These are phyloP conservation scores for Pituophis catenifer DNA, from an alignment of 2,113 vertebrate species.

Conservation along the genomic window DNA sequence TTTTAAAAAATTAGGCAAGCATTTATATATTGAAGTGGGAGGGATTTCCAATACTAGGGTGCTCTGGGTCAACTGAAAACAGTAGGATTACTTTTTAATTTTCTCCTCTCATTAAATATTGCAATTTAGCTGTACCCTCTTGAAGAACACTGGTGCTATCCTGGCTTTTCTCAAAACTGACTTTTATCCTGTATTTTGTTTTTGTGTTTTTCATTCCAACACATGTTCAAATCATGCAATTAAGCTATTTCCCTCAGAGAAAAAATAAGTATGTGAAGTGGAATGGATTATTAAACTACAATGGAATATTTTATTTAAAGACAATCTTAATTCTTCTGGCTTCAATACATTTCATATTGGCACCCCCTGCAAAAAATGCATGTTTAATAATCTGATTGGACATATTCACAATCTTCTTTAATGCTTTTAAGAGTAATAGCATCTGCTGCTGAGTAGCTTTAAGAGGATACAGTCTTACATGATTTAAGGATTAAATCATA, in stretches of 20 bases:
- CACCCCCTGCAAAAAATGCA: not conserved
- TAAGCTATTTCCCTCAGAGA: not conserved
- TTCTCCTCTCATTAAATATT: not conserved
- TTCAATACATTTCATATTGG: not conserved
- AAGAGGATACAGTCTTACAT: not conserved
- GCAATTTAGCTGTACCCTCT: not conserved
- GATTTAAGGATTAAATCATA: not conserved
- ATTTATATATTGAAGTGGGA: not conserved
- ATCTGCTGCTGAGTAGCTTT: not conserved
- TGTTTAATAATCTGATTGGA: not conserved
- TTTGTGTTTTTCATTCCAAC: not conserved
- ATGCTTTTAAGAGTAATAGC: not conserved
- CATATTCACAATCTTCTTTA: not conserved
- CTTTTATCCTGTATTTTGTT: not conserved
- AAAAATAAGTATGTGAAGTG: not conserved
- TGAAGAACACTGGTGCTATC: not conserved
- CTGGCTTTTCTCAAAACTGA: not conserved
- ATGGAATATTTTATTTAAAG: not conserved
- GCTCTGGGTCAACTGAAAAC: not conserved
- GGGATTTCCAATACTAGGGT: not conserved
- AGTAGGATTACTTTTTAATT: not conserved
- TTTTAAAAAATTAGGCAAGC: not conserved
- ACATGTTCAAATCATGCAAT: not conserved
- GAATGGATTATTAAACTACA: not conserved
- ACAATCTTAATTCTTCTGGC: not conserved